Evolutionary conservation across 2,113 vertebrate genomes (phyloP).

Genomic region (Platichthys stellatus): DNA sequence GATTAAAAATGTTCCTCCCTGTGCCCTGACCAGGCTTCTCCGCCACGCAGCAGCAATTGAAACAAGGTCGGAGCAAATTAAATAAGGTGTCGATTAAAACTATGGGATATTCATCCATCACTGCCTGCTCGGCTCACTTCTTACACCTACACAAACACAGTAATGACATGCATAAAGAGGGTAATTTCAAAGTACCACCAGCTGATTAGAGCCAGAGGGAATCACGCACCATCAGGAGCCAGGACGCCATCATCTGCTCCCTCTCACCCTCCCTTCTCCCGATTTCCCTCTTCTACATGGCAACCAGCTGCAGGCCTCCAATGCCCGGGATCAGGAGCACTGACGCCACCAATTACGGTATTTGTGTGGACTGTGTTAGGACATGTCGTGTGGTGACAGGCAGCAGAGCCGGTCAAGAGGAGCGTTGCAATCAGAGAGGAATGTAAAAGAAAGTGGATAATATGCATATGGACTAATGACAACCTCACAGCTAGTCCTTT

Average conservation of each 20-base stretch:
- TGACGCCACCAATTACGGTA: slow-evolving; percentile 17
- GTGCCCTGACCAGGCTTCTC: slow-evolving; percentile 14
- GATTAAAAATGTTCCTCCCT: slow-evolving; percentile 7
- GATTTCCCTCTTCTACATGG: background rate
- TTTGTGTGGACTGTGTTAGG: slow-evolving; percentile 3
- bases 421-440: slow-evolving; percentile 62
- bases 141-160: slow-evolving; percentile 21
- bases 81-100: slow-evolving; percentile 19
- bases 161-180: slow-evolving; percentile 66
- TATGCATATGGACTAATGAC: slow-evolving; percentile 24
- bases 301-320: slow-evolving; percentile 34
- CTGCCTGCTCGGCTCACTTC: slow-evolving; percentile 5
- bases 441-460: slow-evolving; percentile 41
- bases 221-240: slow-evolving; percentile 52
- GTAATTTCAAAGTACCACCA: slow-evolving; percentile 60
- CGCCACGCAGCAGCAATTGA: slow-evolving; percentile 10
- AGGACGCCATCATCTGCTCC: slow-evolving; percentile 61
- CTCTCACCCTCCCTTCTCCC: slow-evolving; percentile 6
- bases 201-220: slow-evolving; percentile 64
- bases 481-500: slow-evolving; percentile 10
- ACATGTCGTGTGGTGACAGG: slow-evolving; percentile 34
- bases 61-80: slow-evolving; percentile 40
- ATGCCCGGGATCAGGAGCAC: slow-evolving; percentile 29
- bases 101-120: slow-evolving; percentile 25
- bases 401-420: slow-evolving; percentile 25